Evolutionary conservation across 2,797 vertebrate species (phyloP).

Genomic region (Telmatherina bonti): DNA sequence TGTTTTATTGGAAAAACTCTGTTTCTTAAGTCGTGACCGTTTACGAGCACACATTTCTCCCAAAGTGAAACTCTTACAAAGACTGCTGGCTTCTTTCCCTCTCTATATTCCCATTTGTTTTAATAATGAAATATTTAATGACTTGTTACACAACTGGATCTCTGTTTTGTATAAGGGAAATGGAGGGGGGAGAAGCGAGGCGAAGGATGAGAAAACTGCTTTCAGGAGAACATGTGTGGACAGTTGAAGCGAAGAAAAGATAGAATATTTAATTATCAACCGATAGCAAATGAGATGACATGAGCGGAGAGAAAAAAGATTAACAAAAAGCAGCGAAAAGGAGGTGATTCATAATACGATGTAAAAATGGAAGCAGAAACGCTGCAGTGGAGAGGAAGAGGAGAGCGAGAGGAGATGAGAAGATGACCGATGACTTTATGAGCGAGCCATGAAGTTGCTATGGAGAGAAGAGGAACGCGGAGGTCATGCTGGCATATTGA

Average conservation of each 20-base stretch:
- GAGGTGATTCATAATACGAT: conserved; percentile 31
- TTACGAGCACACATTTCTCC: conserved; percentile 22
- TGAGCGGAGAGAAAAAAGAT: neutral
- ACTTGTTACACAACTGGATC: neutral
- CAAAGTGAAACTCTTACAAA: conserved; percentile 31
- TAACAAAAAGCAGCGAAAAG: conserved; percentile 22
- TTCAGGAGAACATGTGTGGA: conserved; percentile 13
- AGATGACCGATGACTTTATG: conserved; percentile 29
- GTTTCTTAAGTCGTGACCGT: conserved; percentile 52
- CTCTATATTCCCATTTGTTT: conserved; percentile 20
- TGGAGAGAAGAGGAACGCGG: conserved; percentile 19
- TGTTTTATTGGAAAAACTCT: conserved; percentile 56
- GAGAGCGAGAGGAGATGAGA: conserved; percentile 4
- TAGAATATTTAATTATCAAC: conserved; percentile 38
- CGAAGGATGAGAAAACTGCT: neutral
- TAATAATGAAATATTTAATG: neutral
- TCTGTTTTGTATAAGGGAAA: neutral
- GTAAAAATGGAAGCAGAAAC: conserved; percentile 46
- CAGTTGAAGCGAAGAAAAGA: conserved; percentile 6
- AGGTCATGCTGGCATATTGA: conserved; percentile 55
- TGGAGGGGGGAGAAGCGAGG: neutral
- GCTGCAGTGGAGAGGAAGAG: conserved; percentile 4
- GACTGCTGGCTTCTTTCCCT: conserved; percentile 5
- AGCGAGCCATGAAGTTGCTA: conserved; percentile 30
- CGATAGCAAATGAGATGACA: conserved; percentile 35